Evolutionary conservation across 2,888 invertebrate species (phyloP).

Genomic region (Kuschelorhynchus macadamiae): DNA sequence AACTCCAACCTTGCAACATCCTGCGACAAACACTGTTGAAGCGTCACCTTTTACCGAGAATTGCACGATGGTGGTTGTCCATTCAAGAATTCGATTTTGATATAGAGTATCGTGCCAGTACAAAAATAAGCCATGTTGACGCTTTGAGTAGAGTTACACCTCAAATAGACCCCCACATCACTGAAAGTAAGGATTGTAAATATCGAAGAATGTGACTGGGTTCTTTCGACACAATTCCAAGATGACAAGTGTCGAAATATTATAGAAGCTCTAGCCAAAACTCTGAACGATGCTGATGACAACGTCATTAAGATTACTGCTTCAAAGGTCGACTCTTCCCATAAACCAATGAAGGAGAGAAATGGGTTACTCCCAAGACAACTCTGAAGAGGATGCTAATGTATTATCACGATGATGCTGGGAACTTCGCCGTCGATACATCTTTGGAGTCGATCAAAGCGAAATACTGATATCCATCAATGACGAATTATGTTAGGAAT

Average conservation of each 20-base stretch:
- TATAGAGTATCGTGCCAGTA: background rate
- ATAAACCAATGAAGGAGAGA: constrained; percentile 34
- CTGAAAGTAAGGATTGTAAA: constrained; percentile 5
- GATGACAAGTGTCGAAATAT: no score
- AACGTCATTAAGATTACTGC: constrained; percentile 37
- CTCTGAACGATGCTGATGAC: background rate
- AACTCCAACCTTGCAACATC: no score
- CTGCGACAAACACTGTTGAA: background rate
- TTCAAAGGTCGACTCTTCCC: constrained; percentile 47
- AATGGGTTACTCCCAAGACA: constrained; percentile 46
- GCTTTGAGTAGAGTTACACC: background rate
- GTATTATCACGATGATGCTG: constrained; percentile 55
- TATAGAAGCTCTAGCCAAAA: background rate
- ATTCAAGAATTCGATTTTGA: no score
- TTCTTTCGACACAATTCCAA: no score
- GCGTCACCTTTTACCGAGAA: background rate
- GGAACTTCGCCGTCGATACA: constrained; percentile 57
- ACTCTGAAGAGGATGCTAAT: constrained; percentile 37
- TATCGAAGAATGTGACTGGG: background rate
- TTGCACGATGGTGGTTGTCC: no score
- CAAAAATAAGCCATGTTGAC: background rate
- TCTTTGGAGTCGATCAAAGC: constrained; percentile 50
- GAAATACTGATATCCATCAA: constrained; percentile 55
- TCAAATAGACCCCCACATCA: background rate
- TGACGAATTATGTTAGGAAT: constrained; percentile 55